Conservation (phyloP, 2,888 invertebrate genomes). For the Timandra comae region DNA sequence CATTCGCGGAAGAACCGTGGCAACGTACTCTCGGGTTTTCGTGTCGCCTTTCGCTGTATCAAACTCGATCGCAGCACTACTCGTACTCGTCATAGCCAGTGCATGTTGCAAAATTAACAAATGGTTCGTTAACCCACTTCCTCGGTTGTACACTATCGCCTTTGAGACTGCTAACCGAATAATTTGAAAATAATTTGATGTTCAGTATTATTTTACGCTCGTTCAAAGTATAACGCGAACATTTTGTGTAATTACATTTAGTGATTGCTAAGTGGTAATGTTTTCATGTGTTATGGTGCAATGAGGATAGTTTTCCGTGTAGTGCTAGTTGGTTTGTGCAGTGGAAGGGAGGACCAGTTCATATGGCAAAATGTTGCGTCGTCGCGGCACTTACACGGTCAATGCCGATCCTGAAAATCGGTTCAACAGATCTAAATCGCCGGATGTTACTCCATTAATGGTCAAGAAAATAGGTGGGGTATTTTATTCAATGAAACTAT, state of each 20-base stretch:
- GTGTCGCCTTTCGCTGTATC: constrained; percentile 59
- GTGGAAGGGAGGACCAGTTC: constrained; percentile 21
- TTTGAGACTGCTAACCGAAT: constrained; percentile 33
- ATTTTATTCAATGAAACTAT: too few species aligned
- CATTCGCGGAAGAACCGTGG: constrained; percentile 64
- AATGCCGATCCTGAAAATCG: constrained; percentile 50
- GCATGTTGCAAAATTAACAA: constrained; percentile 63
- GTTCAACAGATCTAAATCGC: constrained; percentile 35
- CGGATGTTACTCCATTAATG: constrained; percentile 32
- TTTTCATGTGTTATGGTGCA: constrained; percentile 13
- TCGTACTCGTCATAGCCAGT: constrained; percentile 45
- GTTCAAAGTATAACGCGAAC: constrained; percentile 15
- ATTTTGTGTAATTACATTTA: constrained; percentile 22
- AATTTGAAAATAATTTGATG: constrained; percentile 43
- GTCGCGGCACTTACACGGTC: constrained; percentile 66
- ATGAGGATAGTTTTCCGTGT: constrained; percentile 17
- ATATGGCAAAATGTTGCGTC: constrained; percentile 52
- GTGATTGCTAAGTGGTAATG: constrained; percentile 13
- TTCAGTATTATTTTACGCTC: constrained; percentile 19
- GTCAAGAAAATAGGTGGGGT: constrained; percentile 48
- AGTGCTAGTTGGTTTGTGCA: constrained; percentile 9
- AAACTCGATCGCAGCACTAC: constrained; percentile 51
- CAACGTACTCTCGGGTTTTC: constrained; percentile 64
- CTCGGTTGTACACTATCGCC: constrained; percentile 34
- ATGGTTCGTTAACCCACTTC: constrained; percentile 63